These are phyloP conservation scores for Synaphobranchus kaupii DNA, from an alignment of 2,797 vertebrate genomes.

Conservation along the genomic window DNA sequence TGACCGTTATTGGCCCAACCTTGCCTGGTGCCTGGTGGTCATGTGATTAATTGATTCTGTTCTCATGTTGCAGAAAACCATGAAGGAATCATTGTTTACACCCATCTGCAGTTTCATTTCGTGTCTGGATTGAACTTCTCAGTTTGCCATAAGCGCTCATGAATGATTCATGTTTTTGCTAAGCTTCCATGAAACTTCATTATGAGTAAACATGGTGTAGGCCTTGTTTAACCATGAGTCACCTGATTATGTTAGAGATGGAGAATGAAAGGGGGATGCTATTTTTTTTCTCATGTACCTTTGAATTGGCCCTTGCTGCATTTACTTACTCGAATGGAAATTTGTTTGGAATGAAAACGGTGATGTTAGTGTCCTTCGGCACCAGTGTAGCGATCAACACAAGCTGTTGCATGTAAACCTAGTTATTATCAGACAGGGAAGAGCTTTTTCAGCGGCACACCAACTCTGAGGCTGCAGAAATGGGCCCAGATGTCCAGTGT, in stretches of 20 bases:
- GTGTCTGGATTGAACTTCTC: not conserved
- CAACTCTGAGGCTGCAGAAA: not conserved
- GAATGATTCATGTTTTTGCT: slow-evolving; percentile 19
- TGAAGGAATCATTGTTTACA: slow-evolving; percentile 16
- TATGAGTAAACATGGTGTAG: slow-evolving; percentile 25
- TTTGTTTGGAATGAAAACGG: not conserved
- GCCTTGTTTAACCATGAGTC: slow-evolving; percentile 11
- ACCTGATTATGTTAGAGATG: slow-evolving; percentile 18
- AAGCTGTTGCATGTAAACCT: not conserved
- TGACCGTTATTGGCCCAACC: not conserved
- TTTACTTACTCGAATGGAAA: slow-evolving; percentile 25
- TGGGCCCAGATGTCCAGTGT: slow-evolving; percentile 1
- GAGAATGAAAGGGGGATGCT: slow-evolving; percentile 10
- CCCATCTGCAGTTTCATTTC: slow-evolving; percentile 18
- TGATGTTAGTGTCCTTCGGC: slow-evolving; percentile 2
- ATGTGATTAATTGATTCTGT: not conserved
- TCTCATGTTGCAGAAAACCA: not conserved
- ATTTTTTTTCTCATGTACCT: not conserved
- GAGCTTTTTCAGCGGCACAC: not conserved
- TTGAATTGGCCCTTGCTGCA: slow-evolving; percentile 9
- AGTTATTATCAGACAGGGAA: slow-evolving; percentile 1
- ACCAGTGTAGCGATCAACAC: not conserved
- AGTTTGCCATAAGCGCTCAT: slow-evolving; percentile 14
- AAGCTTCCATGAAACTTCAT: slow-evolving; percentile 31
- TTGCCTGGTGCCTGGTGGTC: not conserved